A percentile compares a stretch with the other conserved stretches of the same genome.
phyloP scores from a whole-genome alignment of 1,140 invertebrate species.

The Octopus sinensis region DNA sequence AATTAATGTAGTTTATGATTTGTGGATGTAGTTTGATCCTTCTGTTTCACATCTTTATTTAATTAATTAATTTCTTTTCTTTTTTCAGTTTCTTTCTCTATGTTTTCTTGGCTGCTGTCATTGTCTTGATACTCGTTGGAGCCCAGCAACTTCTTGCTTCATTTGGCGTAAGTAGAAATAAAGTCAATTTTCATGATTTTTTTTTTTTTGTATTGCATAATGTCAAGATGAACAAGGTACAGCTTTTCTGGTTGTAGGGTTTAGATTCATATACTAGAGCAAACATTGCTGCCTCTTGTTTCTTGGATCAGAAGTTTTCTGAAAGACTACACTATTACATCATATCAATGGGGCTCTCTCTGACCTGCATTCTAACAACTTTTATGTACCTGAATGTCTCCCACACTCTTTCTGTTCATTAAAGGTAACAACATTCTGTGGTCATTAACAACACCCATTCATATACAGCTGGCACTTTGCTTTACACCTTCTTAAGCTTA shows the following conservation, averaged over 20 bases:
- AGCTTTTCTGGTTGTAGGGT: neutral
- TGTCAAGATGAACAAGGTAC: neutral
- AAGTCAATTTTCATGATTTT: no score
- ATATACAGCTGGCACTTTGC: no score
- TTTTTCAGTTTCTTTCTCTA: conserved; percentile 79
- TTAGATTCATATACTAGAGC: neutral
- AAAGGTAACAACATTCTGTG: no score
- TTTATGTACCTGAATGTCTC: no score
- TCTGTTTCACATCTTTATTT: no score
- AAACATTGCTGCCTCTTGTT: neutral
- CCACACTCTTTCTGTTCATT: no score
- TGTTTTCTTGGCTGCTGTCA: conserved; percentile 80
- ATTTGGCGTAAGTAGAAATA: conserved; percentile 62
- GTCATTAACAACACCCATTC: no score
- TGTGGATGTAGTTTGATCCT: no score
- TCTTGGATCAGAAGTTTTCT: neutral
- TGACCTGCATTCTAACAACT: no score
- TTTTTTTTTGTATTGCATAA: neutral
- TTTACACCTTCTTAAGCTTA: no score
- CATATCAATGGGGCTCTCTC: neutral
- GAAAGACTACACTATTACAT: neutral
- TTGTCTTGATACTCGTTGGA: conserved; percentile 80
- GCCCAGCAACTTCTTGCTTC: conserved; percentile 83
- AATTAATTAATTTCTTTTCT: conserved; percentile 7
- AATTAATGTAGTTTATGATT: no score